phyloP scores from a whole-genome alignment of 1,140 invertebrate genomes.

The Halesus radiatus region DNA sequence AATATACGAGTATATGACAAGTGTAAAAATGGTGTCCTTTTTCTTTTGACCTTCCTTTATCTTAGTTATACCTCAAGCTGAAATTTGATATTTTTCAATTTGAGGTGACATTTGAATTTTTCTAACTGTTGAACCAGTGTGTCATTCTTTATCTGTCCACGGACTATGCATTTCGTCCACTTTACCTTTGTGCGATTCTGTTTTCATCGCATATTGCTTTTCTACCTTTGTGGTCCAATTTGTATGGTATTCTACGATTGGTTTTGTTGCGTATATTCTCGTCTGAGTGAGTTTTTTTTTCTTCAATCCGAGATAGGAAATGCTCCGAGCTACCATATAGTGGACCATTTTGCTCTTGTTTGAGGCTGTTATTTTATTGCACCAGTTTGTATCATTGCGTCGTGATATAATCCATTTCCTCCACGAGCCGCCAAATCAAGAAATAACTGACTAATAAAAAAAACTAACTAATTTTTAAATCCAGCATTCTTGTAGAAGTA shows the following conservation, averaged over 20 bases:
- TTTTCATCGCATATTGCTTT: neutral
- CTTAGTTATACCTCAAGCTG: too few relatives aligned
- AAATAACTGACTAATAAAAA: neutral
- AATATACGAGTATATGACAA: too few relatives aligned
- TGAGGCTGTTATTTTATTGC: neutral
- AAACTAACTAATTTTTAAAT: neutral
- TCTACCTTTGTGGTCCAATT: conserved; percentile 1
- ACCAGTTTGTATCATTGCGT: neutral
- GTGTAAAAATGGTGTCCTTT: too few relatives aligned
- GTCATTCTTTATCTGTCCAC: neutral
- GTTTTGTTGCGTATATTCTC: neutral
- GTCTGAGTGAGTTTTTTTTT: conserved; percentile 20
- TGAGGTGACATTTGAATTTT: neutral
- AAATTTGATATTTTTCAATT: too few relatives aligned
- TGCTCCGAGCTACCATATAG: conserved; percentile 29
- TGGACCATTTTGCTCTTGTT: conserved; percentile 2
- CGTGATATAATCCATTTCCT: conserved; percentile 39
- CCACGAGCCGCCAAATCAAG: neutral
- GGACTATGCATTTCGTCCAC: too few relatives aligned
- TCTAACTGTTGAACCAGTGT: neutral
- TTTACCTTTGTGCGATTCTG: neutral
- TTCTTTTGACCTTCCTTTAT: too few relatives aligned
- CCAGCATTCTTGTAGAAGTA: neutral
- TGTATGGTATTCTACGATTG: neutral
- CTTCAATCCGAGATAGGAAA: conserved; percentile 16